Conservation (phyloP, 2,797 vertebrate species). For the Myotis findleyi region DNA sequence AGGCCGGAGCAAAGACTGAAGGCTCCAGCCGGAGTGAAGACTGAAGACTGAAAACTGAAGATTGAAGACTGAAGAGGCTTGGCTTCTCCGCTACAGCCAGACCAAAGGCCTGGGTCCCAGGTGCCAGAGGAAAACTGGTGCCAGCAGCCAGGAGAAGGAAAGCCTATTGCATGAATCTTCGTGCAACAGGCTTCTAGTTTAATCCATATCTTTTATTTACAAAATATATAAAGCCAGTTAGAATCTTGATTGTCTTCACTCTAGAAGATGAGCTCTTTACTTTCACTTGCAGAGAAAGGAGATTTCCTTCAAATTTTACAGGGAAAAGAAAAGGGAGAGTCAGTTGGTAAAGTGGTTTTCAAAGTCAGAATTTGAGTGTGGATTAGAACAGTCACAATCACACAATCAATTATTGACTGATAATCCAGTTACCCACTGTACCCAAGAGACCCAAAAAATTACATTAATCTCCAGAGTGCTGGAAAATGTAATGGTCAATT, state of each 20-base stretch:
- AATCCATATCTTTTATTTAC: constrained; percentile 44
- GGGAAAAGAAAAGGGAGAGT: constrained; percentile 30
- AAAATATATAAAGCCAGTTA: constrained; percentile 52
- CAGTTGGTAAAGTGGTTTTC: neutral
- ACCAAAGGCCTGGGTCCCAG: no score
- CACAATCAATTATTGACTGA: neutral
- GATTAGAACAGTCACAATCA: neutral
- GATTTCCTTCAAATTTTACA: constrained; percentile 32
- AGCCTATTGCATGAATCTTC: no score
- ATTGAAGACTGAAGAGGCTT: no score
- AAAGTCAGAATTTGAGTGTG: neutral
- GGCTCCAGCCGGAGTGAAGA: no score
- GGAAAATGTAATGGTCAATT: neutral
- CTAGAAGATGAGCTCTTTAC: neutral
- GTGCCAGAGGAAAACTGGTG: no score
- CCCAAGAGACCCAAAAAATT: neutral
- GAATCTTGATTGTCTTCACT: constrained; percentile 26
- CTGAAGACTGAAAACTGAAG: no score
- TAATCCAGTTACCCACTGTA: neutral
- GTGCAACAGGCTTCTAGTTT: neutral
- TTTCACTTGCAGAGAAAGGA: constrained; percentile 51
- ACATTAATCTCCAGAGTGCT: neutral
- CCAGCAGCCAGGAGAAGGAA: no score
- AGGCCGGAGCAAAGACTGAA: no score
- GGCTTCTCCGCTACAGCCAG: no score